phyloP scores from a whole-genome alignment of 2,888 invertebrate genomes.

The Nipponacmea schrenckii region DNA sequence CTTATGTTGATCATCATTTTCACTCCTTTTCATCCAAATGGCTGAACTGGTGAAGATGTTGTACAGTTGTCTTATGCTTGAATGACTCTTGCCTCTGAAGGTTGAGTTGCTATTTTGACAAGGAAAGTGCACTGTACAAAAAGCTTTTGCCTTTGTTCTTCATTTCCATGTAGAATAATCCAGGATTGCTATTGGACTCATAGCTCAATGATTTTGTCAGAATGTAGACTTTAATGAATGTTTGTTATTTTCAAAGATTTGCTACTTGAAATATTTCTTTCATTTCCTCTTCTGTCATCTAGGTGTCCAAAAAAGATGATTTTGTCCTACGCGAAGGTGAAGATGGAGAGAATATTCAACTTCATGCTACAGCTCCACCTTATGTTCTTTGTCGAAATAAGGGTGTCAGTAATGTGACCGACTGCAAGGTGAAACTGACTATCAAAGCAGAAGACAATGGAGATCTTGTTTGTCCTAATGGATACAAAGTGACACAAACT shows the following conservation, averaged over 20 bases:
- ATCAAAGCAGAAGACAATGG: slow-evolving; percentile 1
- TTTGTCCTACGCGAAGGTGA: slow-evolving; percentile 29
- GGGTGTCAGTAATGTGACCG: slow-evolving; percentile 16
- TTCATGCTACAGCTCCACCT: slow-evolving; percentile 33
- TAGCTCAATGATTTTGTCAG: no score
- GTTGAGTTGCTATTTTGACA: no score
- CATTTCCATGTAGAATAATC: no score
- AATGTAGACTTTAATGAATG: no score
- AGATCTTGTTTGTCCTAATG: slow-evolving; percentile 24
- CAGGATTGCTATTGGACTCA: no score
- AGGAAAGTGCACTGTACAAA: no score
- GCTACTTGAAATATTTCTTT: background rate
- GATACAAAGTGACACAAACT: slow-evolving; percentile 24
- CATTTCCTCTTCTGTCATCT: background rate
- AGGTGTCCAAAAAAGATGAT: slow-evolving; percentile 10
- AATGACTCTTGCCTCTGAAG: no score
- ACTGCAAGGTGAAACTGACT: slow-evolving; percentile 17
- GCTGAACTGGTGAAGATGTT: no score
- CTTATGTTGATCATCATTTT: no score
- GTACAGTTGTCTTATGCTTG: no score
- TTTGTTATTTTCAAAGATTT: background rate
- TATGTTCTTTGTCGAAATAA: slow-evolving; percentile 30
- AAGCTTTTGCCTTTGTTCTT: no score
- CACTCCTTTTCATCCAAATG: no score
- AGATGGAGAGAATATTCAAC: slow-evolving; percentile 14